Evolutionary conservation across 2,797 vertebrate species (phyloP).

Genomic region (Galaxias olidus): DNA sequence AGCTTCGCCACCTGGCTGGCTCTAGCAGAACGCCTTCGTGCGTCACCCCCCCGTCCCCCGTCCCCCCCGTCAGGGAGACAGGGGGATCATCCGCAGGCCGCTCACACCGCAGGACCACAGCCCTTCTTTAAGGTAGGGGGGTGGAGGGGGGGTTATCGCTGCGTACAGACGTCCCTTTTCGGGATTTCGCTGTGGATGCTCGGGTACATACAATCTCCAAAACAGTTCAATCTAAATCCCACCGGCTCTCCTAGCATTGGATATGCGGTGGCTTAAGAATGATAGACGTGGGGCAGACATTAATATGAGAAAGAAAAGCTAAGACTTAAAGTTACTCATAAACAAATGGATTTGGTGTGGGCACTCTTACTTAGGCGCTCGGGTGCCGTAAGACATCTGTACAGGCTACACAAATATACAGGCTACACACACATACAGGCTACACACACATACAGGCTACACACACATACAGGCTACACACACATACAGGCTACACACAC

Average conservation of each 20-base stretch:
- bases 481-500: no score
- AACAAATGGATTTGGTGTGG: slow-evolving; percentile 27
- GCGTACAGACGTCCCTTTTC: slow-evolving; percentile 49
- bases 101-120: slow-evolving; percentile 20
- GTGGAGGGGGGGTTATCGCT: slow-evolving; percentile 45
- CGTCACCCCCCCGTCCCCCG: slow-evolving; percentile 55
- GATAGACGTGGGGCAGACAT: slow-evolving; percentile 21
- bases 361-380: slow-evolving; percentile 27
- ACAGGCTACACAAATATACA: no score
- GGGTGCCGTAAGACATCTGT: slow-evolving; percentile 1
- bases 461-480: no score
- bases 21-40: slow-evolving; percentile 23
- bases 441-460: no score
- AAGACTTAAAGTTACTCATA: slow-evolving; percentile 31
- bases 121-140: slow-evolving; percentile 22
- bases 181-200: slow-evolving; percentile 26
- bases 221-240: slow-evolving; percentile 26
- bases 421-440: no score
- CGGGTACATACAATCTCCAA: neutral
- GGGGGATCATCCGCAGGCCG: slow-evolving; percentile 39
- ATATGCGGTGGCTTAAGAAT: slow-evolving; percentile 23
- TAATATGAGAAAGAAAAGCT: slow-evolving; percentile 28
- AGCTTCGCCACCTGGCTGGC: slow-evolving; percentile 26
- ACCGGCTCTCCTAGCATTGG: slow-evolving; percentile 26
- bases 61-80: slow-evolving; percentile 51